Conservation (phyloP, 2,888 invertebrate species). For the Drosophila lacicola region DNA sequence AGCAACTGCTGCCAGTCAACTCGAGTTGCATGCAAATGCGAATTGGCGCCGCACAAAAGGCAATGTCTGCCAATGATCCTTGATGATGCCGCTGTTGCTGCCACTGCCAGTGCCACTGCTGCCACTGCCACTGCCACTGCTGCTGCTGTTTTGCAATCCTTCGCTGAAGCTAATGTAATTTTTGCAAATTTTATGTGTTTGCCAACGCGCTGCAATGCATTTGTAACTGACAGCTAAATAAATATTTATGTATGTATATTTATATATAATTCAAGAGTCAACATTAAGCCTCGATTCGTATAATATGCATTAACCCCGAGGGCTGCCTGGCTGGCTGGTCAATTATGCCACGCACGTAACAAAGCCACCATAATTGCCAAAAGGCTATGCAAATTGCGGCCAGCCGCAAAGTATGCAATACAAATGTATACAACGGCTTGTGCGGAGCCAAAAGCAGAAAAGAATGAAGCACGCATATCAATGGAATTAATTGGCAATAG, state of each 20-base stretch:
- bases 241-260: conserved; percentile 26
- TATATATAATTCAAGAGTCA: conserved; percentile 12
- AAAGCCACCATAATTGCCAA: conserved; percentile 64
- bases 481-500: conserved; percentile 76
- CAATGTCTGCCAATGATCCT: conserved; percentile 32
- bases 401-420: conserved; percentile 67
- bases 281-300: conserved; percentile 3
- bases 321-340: conserved; percentile 21
- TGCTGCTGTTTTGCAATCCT: conserved; percentile 16
- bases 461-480: conserved; percentile 64
- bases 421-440: conserved; percentile 38
- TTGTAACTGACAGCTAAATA: conserved; percentile 26
- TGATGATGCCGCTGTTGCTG: conserved; percentile 8
- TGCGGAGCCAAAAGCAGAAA: conserved; percentile 31
- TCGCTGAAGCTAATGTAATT: conserved; percentile 26
- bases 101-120: neutral
- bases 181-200: conserved; percentile 29
- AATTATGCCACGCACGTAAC: conserved; percentile 72
- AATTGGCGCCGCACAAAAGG: conserved; percentile 41
- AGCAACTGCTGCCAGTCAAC: conserved; percentile 27
- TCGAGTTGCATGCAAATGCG: conserved; percentile 40
- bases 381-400: conserved; percentile 68
- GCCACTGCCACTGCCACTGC: neutral
- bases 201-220: conserved; percentile 28
- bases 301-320: neutral